Conservation (phyloP, 2,888 invertebrate genomes). For the Conus canariensis region DNA sequence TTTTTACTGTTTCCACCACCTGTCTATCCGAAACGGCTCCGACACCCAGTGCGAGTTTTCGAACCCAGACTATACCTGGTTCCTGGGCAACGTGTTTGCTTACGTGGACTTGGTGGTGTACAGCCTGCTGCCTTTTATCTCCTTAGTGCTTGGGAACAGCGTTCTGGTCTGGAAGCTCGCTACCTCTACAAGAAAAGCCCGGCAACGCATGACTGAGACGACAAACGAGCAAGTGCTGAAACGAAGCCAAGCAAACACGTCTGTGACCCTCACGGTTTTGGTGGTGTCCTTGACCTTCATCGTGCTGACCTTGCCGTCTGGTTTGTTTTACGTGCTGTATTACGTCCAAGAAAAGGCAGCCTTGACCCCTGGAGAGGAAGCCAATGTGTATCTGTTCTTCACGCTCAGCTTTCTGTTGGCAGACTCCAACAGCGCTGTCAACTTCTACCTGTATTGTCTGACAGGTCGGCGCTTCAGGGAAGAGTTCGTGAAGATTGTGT, state of each 20-base stretch:
- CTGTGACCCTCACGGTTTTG: neutral
- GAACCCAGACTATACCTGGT: neutral
- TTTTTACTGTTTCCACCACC: neutral
- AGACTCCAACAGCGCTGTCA: neutral
- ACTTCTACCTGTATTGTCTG: constrained; percentile 18
- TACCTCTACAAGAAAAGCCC: neutral
- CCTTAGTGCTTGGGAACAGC: neutral
- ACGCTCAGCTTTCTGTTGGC: neutral
- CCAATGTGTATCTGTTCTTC: constrained; percentile 18
- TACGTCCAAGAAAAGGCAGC: neutral
- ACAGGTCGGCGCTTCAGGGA: neutral
- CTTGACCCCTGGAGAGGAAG: neutral
- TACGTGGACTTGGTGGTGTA: neutral
- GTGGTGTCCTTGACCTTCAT: neutral
- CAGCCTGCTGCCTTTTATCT: neutral
- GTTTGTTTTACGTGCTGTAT: neutral
- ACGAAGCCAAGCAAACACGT: neutral
- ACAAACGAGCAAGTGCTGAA: neutral
- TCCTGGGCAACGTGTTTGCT: neutral
- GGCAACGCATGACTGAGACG: neutral
- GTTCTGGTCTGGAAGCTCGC: constrained; percentile 3
- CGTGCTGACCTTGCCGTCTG: neutral
- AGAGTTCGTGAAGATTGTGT: neutral
- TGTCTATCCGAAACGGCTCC: neutral
- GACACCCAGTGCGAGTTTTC: neutral